Percentiles rank a stretch among this genome's conserved stretches.
phyloP scores from a whole-genome alignment of 1,140 invertebrate species.

The Stegodyphus dumicola region DNA sequence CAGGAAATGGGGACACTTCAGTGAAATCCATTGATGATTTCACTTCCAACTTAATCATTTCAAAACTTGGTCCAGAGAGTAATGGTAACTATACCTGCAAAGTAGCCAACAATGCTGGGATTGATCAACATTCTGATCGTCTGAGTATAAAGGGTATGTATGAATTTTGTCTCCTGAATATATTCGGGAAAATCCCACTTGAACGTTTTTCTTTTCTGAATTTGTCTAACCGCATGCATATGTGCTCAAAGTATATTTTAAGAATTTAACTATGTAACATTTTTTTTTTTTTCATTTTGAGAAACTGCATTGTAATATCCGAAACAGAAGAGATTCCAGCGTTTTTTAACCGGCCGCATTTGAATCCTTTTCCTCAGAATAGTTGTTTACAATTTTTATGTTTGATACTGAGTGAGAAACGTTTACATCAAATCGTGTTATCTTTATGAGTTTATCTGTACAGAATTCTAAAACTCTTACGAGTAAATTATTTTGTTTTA shows the following conservation, averaged over 20 bases:
- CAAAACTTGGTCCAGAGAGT: slow-evolving; percentile 20
- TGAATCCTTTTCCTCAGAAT: too few relatives aligned
- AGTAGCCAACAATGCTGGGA: slow-evolving; percentile 56
- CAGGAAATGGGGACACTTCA: neutral
- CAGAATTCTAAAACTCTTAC: too few relatives aligned
- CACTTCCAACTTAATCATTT: slow-evolving; percentile 27
- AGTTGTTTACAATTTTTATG: too few relatives aligned
- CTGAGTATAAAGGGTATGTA: slow-evolving; percentile 20
- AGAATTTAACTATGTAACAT: neutral
- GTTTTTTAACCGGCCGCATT: too few relatives aligned
- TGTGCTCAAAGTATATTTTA: neutral
- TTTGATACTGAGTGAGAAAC: too few relatives aligned
- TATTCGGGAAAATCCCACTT: neutral
- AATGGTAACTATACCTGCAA: slow-evolving; percentile 63
- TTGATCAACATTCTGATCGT: slow-evolving; percentile 6
- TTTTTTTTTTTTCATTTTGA: neutral
- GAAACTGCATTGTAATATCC: neutral
- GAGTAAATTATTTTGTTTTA: too few relatives aligned
- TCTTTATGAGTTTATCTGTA: too few relatives aligned
- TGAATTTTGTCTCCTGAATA: neutral
- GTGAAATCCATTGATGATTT: slow-evolving; percentile 22
- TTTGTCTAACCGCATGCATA: neutral
- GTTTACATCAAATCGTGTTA: too few relatives aligned
- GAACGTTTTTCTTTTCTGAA: neutral
- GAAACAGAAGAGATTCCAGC: neutral